Evolutionary conservation across 2,888 invertebrate species (phyloP), one percentile per base, ranked within the genome.

Genomic region (Vandiemenella viatica): DNA sequence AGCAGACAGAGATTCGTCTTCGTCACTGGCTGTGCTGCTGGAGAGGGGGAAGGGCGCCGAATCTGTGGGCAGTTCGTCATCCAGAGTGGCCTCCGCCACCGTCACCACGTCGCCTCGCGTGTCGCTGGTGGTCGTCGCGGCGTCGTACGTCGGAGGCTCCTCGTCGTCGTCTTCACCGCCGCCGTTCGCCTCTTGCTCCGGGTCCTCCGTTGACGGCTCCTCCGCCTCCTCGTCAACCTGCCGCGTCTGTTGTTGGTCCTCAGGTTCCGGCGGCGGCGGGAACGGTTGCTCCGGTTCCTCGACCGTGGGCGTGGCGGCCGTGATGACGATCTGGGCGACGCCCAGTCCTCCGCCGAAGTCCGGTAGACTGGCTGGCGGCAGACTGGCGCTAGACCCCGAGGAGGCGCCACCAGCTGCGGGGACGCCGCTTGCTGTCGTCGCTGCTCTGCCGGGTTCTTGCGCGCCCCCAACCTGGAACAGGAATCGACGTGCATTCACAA

Each of bases 301-400:
- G 60, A 80, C 71, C 84, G 88, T 88, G 41, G 92, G 92, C 40
- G 92, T 92, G 55, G 92, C 91, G 48, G 90, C 90, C 43, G 91
- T 92, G 65, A 92, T 90, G 51, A 90, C 88, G 59, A 92, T 91
- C 67, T 88, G 85, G 46, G 87, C 88, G 58, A 87, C 87, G 54
- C 84, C 86, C 55, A 89, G 73, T 58, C 83, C 83, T 57, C 79
- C 77, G 57, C 75, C 71, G 51, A 52, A 41, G 32, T 55, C 52
- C 21, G 23, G 48, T 32, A 23, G 32, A 22, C 19, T 20, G 17
- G 43, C 19, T 20, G 17, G 43, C 79, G 77, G 57, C 75, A 71
- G 51, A 52, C 43, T 23, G 54, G 51, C 21, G 23, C 45, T 32
- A 23, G 32, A 22, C 19, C 15, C 10, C 37, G 32, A 32, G n/a